Percentiles rank a stretch among this genome's conserved stretches.
Conservation (phyloP, 92 coral and sea anemone species). For the Zoanthus gigantus region DNA sequence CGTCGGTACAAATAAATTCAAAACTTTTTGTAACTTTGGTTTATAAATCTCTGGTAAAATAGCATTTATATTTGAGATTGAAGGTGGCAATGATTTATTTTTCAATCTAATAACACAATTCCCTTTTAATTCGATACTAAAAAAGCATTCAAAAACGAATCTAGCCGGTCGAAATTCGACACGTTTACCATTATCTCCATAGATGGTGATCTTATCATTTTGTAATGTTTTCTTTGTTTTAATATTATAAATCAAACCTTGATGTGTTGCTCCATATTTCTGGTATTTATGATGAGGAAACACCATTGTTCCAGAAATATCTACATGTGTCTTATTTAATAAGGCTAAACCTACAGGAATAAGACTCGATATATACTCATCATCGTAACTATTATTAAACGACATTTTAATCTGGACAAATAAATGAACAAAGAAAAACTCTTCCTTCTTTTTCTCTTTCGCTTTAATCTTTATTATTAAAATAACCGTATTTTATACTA, state of each 20-base stretch:
- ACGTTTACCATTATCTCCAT: not conserved
- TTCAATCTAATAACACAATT: not conserved
- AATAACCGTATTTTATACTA: not conserved
- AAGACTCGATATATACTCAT: not conserved
- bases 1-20: not conserved
- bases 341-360: constrained; percentile 13
- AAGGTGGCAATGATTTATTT: not conserved
- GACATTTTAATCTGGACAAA: not conserved
- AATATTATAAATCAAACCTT: constrained; percentile 5
- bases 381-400: not conserved
- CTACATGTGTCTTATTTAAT: constrained; percentile 1
- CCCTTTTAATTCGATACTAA: not conserved
- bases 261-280: constrained; percentile 17
- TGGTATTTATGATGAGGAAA: constrained; percentile 17
- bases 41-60: not conserved
- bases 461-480: not conserved
- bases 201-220: not conserved
- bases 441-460: not conserved
- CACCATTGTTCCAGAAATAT: constrained; percentile 14
- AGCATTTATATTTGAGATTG: not conserved
- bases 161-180: not conserved
- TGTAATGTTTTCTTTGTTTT: not conserved
- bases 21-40: not conserved
- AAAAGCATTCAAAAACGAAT: not conserved
- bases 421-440: too few species aligned